Conservation (phyloP, 2,113 vertebrate genomes). For the Corvus cornix region DNA sequence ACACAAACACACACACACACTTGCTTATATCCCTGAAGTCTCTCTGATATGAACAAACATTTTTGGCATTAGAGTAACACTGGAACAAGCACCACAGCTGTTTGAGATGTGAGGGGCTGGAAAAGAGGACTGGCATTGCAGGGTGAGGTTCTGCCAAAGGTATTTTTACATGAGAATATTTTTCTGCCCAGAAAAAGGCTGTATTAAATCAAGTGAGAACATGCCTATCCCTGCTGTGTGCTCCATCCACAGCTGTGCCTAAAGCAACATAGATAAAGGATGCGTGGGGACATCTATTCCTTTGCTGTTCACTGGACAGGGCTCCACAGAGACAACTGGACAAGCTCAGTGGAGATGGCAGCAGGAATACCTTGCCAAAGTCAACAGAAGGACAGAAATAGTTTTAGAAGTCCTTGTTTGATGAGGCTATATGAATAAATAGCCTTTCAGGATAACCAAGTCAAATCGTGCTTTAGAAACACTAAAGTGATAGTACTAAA, state of each 20-base stretch:
- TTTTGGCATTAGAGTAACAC: not conserved
- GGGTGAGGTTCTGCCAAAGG: not conserved
- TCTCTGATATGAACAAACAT: not conserved
- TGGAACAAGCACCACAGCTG: not conserved
- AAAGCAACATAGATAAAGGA: not conserved
- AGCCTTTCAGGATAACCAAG: not conserved
- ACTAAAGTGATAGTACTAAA: not conserved
- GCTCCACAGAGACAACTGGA: not conserved
- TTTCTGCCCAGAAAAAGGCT: not conserved
- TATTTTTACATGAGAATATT: not conserved
- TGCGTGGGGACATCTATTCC: not conserved
- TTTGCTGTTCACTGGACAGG: not conserved
- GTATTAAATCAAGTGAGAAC: slow-evolving; percentile 10
- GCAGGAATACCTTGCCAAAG: not conserved
- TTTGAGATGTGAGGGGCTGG: not conserved
- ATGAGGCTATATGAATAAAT: not conserved
- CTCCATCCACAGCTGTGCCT: slow-evolving; percentile 3
- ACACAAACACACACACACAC: not conserved
- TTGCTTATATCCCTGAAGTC: not conserved
- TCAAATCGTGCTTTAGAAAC: not conserved
- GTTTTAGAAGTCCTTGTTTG: not conserved
- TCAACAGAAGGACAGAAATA: not conserved
- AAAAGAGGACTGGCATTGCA: not conserved
- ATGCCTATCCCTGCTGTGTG: not conserved
- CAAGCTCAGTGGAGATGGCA: not conserved